phyloP scores from a whole-genome alignment of 2,113 vertebrate genomes.

The Heterotilapia buettikoferi region DNA sequence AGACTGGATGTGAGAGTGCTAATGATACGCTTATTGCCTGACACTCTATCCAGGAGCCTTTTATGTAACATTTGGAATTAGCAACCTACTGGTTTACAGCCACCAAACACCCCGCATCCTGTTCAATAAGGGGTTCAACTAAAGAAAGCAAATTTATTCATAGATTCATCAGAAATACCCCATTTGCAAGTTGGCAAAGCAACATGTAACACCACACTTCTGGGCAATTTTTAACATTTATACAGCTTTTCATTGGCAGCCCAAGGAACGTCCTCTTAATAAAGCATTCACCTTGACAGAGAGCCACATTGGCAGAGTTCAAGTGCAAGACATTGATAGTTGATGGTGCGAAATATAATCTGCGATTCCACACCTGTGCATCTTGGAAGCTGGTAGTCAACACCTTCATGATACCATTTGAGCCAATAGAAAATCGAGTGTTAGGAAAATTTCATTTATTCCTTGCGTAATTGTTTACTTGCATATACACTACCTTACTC shows the following conservation, averaged over 20 bases:
- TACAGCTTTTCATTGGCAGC: not conserved
- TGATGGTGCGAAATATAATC: slow-evolving; percentile 19
- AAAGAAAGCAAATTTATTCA: not conserved
- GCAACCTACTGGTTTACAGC: slow-evolving; percentile 32
- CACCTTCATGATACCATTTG: not conserved
- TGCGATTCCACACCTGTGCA: not conserved
- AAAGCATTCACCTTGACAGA: not conserved
- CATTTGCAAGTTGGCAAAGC: not conserved
- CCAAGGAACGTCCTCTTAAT: not conserved
- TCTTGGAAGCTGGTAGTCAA: not conserved
- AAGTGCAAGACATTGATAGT: not conserved
- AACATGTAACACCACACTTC: not conserved
- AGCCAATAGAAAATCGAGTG: not conserved
- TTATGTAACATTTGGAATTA: slow-evolving; percentile 54
- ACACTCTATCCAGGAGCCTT: slow-evolving; percentile 27
- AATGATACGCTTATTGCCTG: not conserved
- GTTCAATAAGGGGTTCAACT: not conserved
- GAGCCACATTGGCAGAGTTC: not conserved
- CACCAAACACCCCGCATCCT: not conserved
- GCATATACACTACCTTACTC: not conserved
- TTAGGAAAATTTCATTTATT: not conserved
- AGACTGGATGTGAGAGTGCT: not conserved
- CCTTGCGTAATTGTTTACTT: not conserved
- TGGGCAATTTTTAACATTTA: not conserved
- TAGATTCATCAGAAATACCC: not conserved